Evolutionary conservation across 2,888 invertebrate species (phyloP), one percentile per base, ranked within the genome.

Genomic region (Mimumesa dahlbomi): DNA sequence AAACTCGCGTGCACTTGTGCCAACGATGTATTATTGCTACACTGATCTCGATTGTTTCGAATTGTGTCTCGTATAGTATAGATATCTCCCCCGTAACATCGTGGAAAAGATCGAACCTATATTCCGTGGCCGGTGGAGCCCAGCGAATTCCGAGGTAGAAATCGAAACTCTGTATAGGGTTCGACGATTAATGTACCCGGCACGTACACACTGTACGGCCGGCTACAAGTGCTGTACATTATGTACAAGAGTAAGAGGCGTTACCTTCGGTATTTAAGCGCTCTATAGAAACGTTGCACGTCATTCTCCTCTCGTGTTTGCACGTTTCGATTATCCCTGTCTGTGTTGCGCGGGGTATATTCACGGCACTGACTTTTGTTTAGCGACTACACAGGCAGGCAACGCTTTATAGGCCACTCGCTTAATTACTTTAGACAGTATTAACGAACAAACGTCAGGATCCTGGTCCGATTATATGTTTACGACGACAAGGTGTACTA

Each of bases 201-300:
- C 53, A 61, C 53, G 63, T 71, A 66, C 6, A 43, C 11, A 19
- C 46, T 14, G 43, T 52, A 38, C 56, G 43, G 29, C 64, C 46
- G 45, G 21, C 22, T 40, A 54, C 61, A 40, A 63, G 38, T 59
- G 48, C 34, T 42, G 66, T 64, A 71, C 66, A 66, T 76, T 74
- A 66, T 62, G 57, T 58, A 56, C 58, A 42, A 18, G 69, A 77
- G 66, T 77, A 74, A 77, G 64, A 74, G 77, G 77, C 77, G 77
- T 77, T 77, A 77, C 77, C 71, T 77, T 71, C 71, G 77, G 49
- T 77, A 77, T 77, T 77, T 77, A 77, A 77, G 29, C 63, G 50
- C 46, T 59, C 58, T 42, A 57, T 54, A 71, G 58, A 69, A 76
- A 76, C 70, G 65, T 57, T 64, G 56, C 57, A 46, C 64, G 61